Conservation (phyloP, 2,113 vertebrate species). For the Agapornis roseicollis region DNA sequence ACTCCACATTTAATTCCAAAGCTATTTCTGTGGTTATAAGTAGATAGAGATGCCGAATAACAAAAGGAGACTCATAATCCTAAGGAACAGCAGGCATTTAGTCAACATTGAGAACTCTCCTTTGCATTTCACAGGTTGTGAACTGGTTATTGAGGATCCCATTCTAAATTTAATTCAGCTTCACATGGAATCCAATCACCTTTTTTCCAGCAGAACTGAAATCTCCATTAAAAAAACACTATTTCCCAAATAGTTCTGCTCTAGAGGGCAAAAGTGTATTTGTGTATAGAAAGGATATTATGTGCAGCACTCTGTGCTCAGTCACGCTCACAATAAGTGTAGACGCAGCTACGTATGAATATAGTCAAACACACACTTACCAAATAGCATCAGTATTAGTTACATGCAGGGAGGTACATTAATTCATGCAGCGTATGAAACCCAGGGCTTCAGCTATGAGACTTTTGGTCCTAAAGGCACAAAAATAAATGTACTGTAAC, state of each 20-base stretch:
- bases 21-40: neutral
- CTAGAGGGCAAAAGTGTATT: neutral
- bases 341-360: neutral
- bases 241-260: neutral
- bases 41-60: neutral
- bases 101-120: neutral
- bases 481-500: neutral
- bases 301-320: neutral
- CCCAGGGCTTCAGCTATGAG: neutral
- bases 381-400: accelerated
- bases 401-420: neutral
- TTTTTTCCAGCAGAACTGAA: neutral
- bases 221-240: neutral
- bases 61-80: neutral
- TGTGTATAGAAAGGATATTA: neutral
- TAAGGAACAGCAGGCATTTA: neutral
- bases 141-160: neutral
- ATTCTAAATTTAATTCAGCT: neutral
- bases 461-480: neutral
- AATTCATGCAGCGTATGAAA: neutral
- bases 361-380: accelerated
- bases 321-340: neutral
- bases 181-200: accelerated
- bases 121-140: neutral
- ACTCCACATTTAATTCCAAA: neutral